Base-by-base conservation (phyloP, 2,888 invertebrate species). In the Ichneumoninae sp. region DNA sequence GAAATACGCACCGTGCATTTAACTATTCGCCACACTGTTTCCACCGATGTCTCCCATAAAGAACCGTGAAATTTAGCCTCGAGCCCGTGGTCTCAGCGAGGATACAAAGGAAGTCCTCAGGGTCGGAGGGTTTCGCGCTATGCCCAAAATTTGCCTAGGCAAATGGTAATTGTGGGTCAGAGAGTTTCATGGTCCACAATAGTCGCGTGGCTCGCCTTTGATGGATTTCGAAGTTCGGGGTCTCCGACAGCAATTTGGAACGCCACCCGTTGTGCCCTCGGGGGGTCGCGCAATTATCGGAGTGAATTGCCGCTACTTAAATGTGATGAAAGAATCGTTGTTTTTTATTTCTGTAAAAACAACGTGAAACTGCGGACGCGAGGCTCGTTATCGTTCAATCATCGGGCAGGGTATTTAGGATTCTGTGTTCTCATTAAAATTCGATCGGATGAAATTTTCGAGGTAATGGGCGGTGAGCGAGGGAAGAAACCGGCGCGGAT, bases 301-400 rank as follows among this genome's bases (percentile, higher is more conserved):
- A 57, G 47, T n/a, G 57, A 68, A 63, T 63, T 63, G 30, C 16
- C 33, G 30, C 60, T 33, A 63, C 57, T 82, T 73, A 66, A 57
- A 83, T 26, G 40, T 73, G 30, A 78, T 63, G 68, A 73, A 68
- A 65, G 60, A 68, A 30, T 16, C 22, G 8, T 65, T 7, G 65
- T 70, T 47, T 69, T 44, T 8, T 54, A n/a, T 65, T 66, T 26
- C 44, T 13, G 40, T 50, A 74, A 74, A 83, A 60, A 63, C 74
- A 57, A 22, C 16, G 33, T 16, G 33, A 16, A 63, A 30, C 33
- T 33, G n/a, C 78, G 83, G 83, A 83, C 63, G 83, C 33, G 57
- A 65, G 68, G 54, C 83, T 83, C 79, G 75, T 83, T 83, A 83
- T 75, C 65, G 63, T 65, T 50, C 68, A 52, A 73, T 78, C 68